Evolutionary conservation across 1,140 invertebrate species (phyloP).

Genomic region (Propsilocerus akamusi): DNA sequence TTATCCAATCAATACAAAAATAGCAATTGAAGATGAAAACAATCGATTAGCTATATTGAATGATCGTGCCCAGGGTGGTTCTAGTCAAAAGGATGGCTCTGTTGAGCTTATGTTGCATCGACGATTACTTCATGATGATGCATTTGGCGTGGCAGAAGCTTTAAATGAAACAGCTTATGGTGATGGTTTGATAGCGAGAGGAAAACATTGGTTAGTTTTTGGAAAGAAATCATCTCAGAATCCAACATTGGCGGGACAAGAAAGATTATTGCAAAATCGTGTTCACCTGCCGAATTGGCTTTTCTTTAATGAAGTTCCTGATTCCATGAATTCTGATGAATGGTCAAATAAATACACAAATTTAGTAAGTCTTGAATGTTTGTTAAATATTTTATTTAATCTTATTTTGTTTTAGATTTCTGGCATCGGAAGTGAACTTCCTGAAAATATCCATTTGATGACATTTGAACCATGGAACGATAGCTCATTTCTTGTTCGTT

Average conservation of each 20-base stretch:
- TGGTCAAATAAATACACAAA: constrained; percentile 15
- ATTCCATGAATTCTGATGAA: constrained; percentile 8
- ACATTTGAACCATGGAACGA: constrained; percentile 71
- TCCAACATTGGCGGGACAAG: constrained; percentile 10
- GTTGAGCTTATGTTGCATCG: constrained; percentile 76
- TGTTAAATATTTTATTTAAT: too few species aligned
- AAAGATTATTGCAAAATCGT: constrained; percentile 13
- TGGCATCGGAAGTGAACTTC: too few species aligned
- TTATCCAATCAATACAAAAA: constrained; percentile 78
- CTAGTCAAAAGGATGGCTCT: constrained; percentile 54
- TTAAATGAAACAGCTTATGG: constrained; percentile 70
- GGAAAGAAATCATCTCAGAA: constrained; percentile 14
- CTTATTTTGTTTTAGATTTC: neutral
- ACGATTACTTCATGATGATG: constrained; percentile 70
- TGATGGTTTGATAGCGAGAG: constrained; percentile 61
- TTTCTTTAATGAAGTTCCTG: constrained; percentile 16
- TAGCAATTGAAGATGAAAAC: constrained; percentile 34
- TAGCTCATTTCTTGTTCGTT: constrained; percentile 45
- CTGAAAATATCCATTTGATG: constrained; percentile 65
- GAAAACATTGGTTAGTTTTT: constrained; percentile 45
- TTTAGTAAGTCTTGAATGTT: constrained; percentile 10
- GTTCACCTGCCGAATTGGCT: constrained; percentile 17
- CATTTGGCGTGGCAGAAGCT: constrained; percentile 81
- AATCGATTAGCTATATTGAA: constrained; percentile 46
- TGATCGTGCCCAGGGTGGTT: constrained; percentile 76